Conservation (phyloP, 2,888 invertebrate genomes). For the Oxycera nigricornis region DNA sequence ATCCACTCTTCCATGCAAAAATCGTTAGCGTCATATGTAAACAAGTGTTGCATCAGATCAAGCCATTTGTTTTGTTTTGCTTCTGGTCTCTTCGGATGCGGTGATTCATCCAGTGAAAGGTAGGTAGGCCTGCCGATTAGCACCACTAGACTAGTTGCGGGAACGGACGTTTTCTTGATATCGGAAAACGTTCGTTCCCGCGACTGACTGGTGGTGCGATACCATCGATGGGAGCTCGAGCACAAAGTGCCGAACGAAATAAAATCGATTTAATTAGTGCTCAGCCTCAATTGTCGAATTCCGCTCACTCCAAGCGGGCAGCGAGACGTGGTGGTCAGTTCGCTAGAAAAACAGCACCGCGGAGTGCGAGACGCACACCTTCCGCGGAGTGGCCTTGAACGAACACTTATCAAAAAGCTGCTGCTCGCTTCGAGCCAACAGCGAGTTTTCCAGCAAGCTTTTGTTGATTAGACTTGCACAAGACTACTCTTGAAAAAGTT, state of each 20-base stretch:
- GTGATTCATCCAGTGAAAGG: conserved; percentile 4
- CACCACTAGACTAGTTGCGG: not conserved
- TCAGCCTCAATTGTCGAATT: not conserved
- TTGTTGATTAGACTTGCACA: not conserved
- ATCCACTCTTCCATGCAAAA: too few species aligned
- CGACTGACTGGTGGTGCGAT: not conserved
- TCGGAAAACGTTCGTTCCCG: not conserved
- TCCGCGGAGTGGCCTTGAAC: conserved; percentile 3
- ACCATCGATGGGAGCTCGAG: not conserved
- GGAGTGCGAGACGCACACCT: not conserved
- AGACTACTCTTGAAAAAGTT: not conserved
- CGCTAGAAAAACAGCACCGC: not conserved
- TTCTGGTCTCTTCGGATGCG: not conserved
- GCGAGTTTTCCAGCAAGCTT: not conserved
- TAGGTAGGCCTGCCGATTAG: conserved; percentile 8
- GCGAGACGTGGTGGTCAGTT: not conserved
- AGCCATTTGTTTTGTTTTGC: not conserved
- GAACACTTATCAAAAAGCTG: conserved; percentile 19
- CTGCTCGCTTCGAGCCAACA: not conserved
- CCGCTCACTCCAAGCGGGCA: not conserved
- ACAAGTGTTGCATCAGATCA: conserved; percentile 21
- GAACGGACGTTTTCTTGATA: not conserved
- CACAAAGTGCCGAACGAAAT: not conserved
- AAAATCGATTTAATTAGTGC: conserved; percentile 27
- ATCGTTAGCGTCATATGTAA: not conserved